phyloP scores from a whole-genome alignment of 2,888 invertebrate genomes.

The Eretmocerus hayati region DNA sequence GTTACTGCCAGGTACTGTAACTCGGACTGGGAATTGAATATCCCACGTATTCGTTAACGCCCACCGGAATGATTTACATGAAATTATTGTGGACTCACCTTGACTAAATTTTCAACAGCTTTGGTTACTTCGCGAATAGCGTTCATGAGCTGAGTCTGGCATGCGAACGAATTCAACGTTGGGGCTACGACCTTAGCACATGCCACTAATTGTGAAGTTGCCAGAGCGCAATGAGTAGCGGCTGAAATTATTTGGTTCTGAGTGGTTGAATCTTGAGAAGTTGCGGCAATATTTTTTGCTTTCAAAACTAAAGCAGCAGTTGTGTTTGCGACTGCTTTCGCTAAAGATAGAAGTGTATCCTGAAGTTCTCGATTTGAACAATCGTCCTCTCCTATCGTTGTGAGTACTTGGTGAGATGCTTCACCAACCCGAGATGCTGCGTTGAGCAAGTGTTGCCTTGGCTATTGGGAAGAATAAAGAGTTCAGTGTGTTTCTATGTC shows the following conservation, averaged over 20 bases:
- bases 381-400: constrained; percentile 89
- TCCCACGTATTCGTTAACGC: too few relatives aligned
- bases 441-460: constrained; percentile 85
- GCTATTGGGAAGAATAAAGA: constrained; percentile 50
- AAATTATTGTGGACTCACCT: too few relatives aligned
- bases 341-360: constrained; percentile 87
- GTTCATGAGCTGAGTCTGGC: constrained; percentile 84
- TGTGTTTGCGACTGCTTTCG: constrained; percentile 96
- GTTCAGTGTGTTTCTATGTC: background rate
- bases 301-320: constrained; percentile 93
- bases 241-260: constrained; percentile 89
- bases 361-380: constrained; percentile 74
- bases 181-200: constrained; percentile 92
- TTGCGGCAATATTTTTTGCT: constrained; percentile 93
- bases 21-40: too few relatives aligned
- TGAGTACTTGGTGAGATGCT: constrained; percentile 87
- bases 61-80: too few relatives aligned
- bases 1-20: too few relatives aligned
- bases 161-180: constrained; percentile 71
- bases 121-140: constrained; percentile 89
- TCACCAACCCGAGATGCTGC: constrained; percentile 96
- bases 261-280: constrained; percentile 70
- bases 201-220: constrained; percentile 95
- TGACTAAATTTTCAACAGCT: constrained; percentile 83
- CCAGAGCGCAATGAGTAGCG: constrained; percentile 93